Conservation (phyloP, 2,113 vertebrate genomes). For the Carlito syrichta region DNA sequence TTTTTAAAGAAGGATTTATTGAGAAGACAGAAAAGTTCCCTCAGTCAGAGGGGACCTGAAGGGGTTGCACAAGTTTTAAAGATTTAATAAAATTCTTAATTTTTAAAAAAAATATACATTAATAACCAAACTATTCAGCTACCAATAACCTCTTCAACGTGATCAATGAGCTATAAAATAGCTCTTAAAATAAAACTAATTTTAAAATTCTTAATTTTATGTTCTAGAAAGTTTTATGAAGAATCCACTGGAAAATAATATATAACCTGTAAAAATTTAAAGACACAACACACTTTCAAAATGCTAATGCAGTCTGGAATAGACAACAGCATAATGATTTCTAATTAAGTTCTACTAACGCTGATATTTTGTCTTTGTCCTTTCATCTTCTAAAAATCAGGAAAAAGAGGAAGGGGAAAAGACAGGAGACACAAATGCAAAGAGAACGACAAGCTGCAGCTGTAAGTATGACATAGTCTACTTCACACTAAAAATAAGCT, state of each 20-base stretch:
- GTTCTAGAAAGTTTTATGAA: conserved; percentile 6
- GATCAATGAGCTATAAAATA: neutral
- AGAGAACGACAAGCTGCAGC: conserved; percentile 38
- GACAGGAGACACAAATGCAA: conserved; percentile 36
- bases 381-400: conserved; percentile 49
- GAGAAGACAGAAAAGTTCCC: too few relatives aligned
- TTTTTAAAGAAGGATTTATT: too few relatives aligned
- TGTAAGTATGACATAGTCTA: conserved; percentile 12
- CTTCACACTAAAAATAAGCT: conserved; percentile 60
- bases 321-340: neutral
- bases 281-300: neutral
- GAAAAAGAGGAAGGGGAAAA: conserved; percentile 21
- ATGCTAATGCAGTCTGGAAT: neutral
- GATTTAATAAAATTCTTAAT: neutral
- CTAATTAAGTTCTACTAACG: conserved; percentile 1
- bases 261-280: conserved; percentile 11
- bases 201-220: neutral
- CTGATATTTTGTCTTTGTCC: neutral
- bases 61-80: neutral
- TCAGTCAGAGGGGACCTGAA: too few relatives aligned
- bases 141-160: neutral
- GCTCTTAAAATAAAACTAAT: conserved; percentile 19
- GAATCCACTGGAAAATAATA: neutral
- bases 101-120: neutral
- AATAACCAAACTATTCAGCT: neutral